Conservation (phyloP, 2,113 vertebrate genomes). For the Spea multiplicata region DNA sequence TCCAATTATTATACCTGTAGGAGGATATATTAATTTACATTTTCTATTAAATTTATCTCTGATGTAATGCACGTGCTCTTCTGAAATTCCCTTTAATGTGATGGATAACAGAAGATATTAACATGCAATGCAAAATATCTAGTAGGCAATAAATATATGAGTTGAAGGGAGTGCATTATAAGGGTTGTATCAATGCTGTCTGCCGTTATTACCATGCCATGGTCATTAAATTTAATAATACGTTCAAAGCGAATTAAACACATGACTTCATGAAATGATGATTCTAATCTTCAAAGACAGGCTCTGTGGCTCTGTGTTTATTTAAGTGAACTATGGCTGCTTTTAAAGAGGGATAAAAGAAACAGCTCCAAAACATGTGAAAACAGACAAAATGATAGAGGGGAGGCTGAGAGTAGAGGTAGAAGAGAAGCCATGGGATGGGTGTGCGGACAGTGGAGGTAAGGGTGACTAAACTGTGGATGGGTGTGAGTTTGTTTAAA, state of each 20-base stretch:
- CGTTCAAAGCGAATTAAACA: neutral
- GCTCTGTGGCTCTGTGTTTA: too few species aligned
- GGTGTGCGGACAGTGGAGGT: too few species aligned
- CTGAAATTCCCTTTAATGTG: neutral
- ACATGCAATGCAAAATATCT: neutral
- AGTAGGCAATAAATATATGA: neutral
- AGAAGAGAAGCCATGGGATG: too few species aligned
- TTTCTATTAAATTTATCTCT: neutral
- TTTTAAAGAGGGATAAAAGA: too few species aligned
- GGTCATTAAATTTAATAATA: constrained; percentile 2
- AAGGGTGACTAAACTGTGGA: too few species aligned
- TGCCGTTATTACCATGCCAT: neutral
- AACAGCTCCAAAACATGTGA: too few species aligned
- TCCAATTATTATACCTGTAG: neutral
- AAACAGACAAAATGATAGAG: too few species aligned
- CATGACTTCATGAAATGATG: neutral
- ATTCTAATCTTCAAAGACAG: too few species aligned
- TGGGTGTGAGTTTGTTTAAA: too few species aligned
- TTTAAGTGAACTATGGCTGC: too few species aligned
- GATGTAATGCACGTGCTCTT: neutral
- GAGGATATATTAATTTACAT: neutral
- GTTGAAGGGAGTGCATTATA: neutral
- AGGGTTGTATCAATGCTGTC: neutral
- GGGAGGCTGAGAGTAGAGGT: too few species aligned
- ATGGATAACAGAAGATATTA: neutral